Conservation (phyloP, 2,888 invertebrate species). For the Malachius bipustulatus region DNA sequence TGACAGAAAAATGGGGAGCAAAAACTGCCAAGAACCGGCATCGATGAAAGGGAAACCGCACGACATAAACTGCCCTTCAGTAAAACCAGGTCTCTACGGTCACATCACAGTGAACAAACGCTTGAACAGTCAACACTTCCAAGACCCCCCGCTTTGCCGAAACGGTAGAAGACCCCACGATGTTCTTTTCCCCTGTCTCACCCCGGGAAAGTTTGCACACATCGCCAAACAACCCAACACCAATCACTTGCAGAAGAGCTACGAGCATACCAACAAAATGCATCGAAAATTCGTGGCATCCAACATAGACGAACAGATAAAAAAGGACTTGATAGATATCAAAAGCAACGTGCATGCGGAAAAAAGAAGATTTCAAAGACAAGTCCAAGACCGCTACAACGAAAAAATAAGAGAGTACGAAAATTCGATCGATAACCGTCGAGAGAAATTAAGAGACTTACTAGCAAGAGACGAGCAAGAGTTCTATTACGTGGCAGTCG, state of each 20-base stretch:
- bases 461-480: conserved; percentile 40
- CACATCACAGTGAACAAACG: too few relatives aligned
- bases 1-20: neutral
- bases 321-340: conserved; percentile 16
- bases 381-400: conserved; percentile 25
- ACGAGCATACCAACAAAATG: too few relatives aligned
- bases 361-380: conserved; percentile 22
- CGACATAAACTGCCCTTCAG: too few relatives aligned
- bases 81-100: too few relatives aligned
- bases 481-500: conserved; percentile 43
- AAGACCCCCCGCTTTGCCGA: conserved; percentile 11
- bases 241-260: too few relatives aligned
- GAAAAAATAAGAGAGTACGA: conserved; percentile 28
- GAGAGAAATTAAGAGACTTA: conserved; percentile 38
- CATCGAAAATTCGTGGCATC: too few relatives aligned
- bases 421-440: conserved; percentile 31
- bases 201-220: conserved; percentile 23
- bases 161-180: conserved; percentile 16
- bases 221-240: conserved; percentile 26
- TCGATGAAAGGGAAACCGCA: too few relatives aligned
- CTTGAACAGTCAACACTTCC: too few relatives aligned
- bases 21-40: neutral
- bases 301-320: conserved; percentile 12
- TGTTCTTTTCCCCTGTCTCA: conserved; percentile 19
- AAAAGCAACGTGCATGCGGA: conserved; percentile 26